Conservation (phyloP, 2,888 invertebrate species). For the Luffia ferchaultella region DNA sequence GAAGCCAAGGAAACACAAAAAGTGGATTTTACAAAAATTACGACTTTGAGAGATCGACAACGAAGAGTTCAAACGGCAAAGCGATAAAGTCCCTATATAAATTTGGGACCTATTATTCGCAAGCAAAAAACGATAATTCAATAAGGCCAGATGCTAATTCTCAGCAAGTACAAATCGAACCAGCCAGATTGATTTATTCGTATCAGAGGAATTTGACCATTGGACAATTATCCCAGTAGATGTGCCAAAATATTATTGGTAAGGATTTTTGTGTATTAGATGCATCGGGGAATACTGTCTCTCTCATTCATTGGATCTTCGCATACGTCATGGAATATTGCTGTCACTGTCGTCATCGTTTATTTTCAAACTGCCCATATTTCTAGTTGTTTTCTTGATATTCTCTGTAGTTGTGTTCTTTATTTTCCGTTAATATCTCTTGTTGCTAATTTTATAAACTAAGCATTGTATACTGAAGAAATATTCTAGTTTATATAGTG, state of each 20-base stretch:
- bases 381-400: too few relatives aligned
- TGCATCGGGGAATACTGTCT: background rate
- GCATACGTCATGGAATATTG: slow-evolving; percentile 1
- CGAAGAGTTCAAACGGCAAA: slow-evolving; percentile 58
- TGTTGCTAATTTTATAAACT: too few relatives aligned
- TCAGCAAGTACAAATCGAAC: slow-evolving; percentile 50
- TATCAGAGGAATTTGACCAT: slow-evolving; percentile 51
- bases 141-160: slow-evolving; percentile 58
- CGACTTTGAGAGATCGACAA: slow-evolving; percentile 52
- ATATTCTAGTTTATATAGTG: too few relatives aligned
- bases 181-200: slow-evolving; percentile 44
- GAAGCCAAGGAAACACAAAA: slow-evolving; percentile 32
- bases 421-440: too few relatives aligned
- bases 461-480: too few relatives aligned
- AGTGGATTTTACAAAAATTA: slow-evolving; percentile 45
- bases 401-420: too few relatives aligned
- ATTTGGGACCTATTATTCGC: slow-evolving; percentile 49
- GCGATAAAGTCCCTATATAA: slow-evolving; percentile 46
- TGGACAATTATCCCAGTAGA: slow-evolving; percentile 31
- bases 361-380: too few relatives aligned
- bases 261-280: slow-evolving; percentile 24
- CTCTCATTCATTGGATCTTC: background rate
- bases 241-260: slow-evolving; percentile 46
- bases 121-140: slow-evolving; percentile 51
- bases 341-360: background rate